phyloP scores from a whole-genome alignment of 2,888 invertebrate species.

The Zhengitettix transpicula region DNA sequence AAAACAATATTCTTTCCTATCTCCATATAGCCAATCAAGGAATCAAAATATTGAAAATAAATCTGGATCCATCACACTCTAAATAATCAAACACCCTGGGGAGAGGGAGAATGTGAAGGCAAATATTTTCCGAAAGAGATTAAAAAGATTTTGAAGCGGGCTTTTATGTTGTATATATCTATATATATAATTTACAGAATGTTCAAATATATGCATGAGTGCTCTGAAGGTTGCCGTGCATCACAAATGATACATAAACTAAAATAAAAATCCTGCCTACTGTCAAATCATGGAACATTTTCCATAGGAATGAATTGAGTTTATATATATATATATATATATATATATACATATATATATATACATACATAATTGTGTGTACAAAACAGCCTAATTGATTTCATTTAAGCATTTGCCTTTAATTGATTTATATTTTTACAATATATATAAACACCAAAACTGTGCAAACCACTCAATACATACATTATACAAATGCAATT shows the following conservation, averaged over 20 bases:
- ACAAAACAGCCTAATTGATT: slow-evolving; percentile 9
- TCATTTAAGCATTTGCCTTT: slow-evolving; percentile 5
- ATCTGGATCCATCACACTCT: too few species aligned
- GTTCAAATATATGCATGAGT: too few species aligned
- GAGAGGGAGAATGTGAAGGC: too few species aligned
- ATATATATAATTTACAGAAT: not conserved
- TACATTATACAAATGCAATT: slow-evolving; percentile 12
- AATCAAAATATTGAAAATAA: too few species aligned
- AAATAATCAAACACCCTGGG: too few species aligned
- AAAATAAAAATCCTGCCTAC: slow-evolving; percentile 2
- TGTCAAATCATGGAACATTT: slow-evolving; percentile 1
- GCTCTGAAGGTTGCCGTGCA: not conserved
- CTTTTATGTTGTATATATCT: not conserved
- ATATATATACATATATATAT: not conserved
- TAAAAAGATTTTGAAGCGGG: too few species aligned
- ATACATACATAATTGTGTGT: slow-evolving; percentile 3
- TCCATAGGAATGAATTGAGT: slow-evolving; percentile 10
- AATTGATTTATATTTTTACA: slow-evolving; percentile 8
- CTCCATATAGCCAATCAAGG: too few species aligned
- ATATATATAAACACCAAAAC: slow-evolving; percentile 10
- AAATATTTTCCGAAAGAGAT: too few species aligned
- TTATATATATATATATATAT: slow-evolving; percentile 1
- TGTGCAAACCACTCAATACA: slow-evolving; percentile 10
- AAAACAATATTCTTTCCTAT: too few species aligned
- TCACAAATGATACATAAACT: not conserved